These are phyloP conservation scores for Dicranocentrus wangi DNA, from an alignment of 2,888 invertebrate genomes.

Conservation along the genomic window DNA sequence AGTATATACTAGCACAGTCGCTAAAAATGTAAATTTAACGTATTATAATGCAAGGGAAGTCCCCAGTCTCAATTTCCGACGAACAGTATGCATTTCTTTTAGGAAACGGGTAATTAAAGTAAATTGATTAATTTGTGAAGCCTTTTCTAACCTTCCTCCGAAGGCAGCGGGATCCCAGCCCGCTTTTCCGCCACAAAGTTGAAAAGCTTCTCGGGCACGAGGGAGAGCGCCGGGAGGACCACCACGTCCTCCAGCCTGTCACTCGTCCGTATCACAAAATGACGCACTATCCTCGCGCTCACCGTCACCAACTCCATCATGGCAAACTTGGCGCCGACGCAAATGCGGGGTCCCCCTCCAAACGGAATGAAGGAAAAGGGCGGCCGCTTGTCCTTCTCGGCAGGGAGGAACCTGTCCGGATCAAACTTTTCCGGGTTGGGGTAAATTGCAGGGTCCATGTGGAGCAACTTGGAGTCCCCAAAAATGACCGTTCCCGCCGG, in stretches of 20 bases:
- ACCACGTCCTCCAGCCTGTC: not conserved
- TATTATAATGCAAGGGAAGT: no score
- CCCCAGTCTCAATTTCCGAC: no score
- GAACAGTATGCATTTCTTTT: no score
- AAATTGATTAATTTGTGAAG: no score
- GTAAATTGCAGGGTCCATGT: not conserved
- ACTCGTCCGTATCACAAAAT: not conserved
- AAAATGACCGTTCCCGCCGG: not conserved
- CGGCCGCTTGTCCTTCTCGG: not conserved
- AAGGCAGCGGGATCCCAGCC: no score
- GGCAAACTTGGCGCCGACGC: not conserved
- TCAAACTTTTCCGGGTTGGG: not conserved
- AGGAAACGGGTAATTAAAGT: no score
- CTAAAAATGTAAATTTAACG: no score
- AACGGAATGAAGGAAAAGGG: not conserved
- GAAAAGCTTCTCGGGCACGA: not conserved
- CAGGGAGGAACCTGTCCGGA: not conserved
- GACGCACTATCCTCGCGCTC: not conserved
- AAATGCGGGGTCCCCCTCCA: not conserved
- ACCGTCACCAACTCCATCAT: not conserved
- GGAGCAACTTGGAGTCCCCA: no score
- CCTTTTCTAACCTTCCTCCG: no score
- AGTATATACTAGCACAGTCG: no score
- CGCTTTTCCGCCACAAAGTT: no score
- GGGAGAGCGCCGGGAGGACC: not conserved